Base-by-base conservation (phyloP, 2,113 vertebrate genomes). In the Sylvia atricapilla region DNA sequence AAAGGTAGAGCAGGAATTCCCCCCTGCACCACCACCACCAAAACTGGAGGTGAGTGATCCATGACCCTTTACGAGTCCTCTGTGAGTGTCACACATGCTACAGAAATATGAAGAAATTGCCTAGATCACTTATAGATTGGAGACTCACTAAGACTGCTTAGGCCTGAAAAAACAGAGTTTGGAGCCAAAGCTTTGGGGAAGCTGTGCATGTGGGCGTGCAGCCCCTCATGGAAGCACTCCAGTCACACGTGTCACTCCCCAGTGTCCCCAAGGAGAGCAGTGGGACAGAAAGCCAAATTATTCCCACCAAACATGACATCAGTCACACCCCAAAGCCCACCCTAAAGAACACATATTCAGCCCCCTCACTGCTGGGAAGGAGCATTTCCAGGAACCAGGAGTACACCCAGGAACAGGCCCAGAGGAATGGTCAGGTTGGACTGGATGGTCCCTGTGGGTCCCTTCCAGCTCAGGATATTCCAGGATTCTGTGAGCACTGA, bases 51-150 rank as follows among this genome's bases (percentile, higher is more conserved):
- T 3, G 19, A 31, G 35, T 18, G 72, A 81, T 30, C 30, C 28
- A 2, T 2, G 13, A 49, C 43, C 39, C 50, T 52, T 47, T 27
- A 17, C 1, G 3, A 39, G 20, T 19, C 15, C 18, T 33, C 39
- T 43, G 64, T 81, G 79, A 37, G 11, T 0, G 0, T 3, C 3
- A 1, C 10, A 21, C 13, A 1, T 27, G 44, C 60, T 19, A 20
- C 20, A 87, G 69, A 67, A 84, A 84, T 6, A 39, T 1, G 12
- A 44, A 72, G 35, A 19, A 60, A 37, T 4, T 59, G n/a, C 22
- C 37, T 55, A 33, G 66, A 70, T 28, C n/a, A 20, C 37, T 58
- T 60, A 19, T 43, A 41, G 19, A 52, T 2, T 7, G 4, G 63
- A 77, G 28, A 58, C 31, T 78, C 25, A 1, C 31, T 31, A 25